Percentiles rank a stretch among this genome's conserved stretches.
These are phyloP conservation scores for Synanthedon andrenaeformis DNA, from an alignment of 2,888 invertebrate genomes.

Conservation along the genomic window DNA sequence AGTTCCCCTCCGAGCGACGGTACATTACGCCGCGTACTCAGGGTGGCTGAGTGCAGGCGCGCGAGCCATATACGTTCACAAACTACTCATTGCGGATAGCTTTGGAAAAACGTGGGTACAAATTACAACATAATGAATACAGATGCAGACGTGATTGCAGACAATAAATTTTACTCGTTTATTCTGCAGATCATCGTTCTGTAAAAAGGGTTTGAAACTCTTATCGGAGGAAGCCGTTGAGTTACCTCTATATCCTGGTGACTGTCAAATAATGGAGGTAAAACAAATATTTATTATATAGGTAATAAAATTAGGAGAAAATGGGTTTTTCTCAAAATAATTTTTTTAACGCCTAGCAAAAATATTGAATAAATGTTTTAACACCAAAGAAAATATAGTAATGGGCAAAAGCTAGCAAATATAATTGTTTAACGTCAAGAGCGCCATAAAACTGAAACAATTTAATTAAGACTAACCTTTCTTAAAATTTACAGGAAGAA, in stretches of 20 bases:
- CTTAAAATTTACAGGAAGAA: conserved; percentile 24
- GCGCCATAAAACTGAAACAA: too few species aligned
- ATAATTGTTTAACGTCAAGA: too few species aligned
- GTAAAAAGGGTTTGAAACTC: conserved; percentile 79
- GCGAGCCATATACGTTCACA: conserved; percentile 83
- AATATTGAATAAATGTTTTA: too few species aligned
- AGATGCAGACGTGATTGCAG: too few species aligned
- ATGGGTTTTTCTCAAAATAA: not conserved
- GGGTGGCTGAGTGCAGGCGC: conserved; percentile 92
- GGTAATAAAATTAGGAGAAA: not conserved
- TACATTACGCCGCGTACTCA: conserved; percentile 88
- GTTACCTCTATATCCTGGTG: conserved; percentile 80
- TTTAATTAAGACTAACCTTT: too few species aligned
- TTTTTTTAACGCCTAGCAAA: too few species aligned
- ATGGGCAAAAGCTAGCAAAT: too few species aligned
- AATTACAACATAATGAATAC: not conserved
- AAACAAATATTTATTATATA: conserved; percentile 2
- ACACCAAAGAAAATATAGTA: too few species aligned
- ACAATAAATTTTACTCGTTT: not conserved
- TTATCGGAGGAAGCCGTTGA: conserved; percentile 80
- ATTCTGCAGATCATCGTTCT: conserved; percentile 78
- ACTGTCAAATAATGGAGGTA: conserved; percentile 77
- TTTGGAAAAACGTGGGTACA: conserved; percentile 79
- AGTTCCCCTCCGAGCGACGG: conserved; percentile 77
- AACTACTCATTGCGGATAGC: conserved; percentile 85